Evolutionary conservation across 2,888 invertebrate species (phyloP).

Genomic region (Netelia fuscicornis): DNA sequence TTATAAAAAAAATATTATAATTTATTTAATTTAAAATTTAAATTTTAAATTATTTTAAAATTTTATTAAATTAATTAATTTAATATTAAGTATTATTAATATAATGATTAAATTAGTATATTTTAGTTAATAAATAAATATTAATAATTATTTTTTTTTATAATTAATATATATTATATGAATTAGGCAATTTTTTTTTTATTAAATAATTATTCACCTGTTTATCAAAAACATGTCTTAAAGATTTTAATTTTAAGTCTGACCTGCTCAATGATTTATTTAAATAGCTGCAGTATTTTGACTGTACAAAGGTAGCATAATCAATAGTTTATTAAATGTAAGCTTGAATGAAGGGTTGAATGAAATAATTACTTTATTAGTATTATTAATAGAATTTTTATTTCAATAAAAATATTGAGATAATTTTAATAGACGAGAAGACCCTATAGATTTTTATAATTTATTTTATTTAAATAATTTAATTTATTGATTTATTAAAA

Average conservation of each 20-base stretch:
- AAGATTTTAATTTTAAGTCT: conserved; percentile 88
- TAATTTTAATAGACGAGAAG: conserved; percentile 90
- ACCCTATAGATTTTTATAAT: conserved; percentile 91
- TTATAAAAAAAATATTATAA: conserved; percentile 85
- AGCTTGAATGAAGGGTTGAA: conserved; percentile 92
- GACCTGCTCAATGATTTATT: conserved; percentile 90
- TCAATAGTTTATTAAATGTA: conserved; percentile 92
- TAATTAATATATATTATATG: conserved; percentile 53
- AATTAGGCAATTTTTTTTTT: conserved; percentile 87
- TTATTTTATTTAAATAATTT: conserved; percentile 85
- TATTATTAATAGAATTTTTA: conserved; percentile 86
- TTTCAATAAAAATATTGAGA: conserved; percentile 88
- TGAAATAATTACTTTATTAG: conserved; percentile 88
- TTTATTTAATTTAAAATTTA: conserved; percentile 84
- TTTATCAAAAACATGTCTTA: conserved; percentile 93
- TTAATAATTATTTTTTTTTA: conserved; percentile 68
- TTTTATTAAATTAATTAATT: conserved; percentile 81
- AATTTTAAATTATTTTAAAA: conserved; percentile 86
- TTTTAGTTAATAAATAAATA: conserved; percentile 70
- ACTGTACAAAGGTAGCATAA: conserved; percentile 94
- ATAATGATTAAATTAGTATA: conserved; percentile 81
- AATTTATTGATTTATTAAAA: conserved; percentile 86
- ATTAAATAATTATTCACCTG: conserved; percentile 87
- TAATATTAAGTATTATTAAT: conserved; percentile 83
- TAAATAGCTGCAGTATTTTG: conserved; percentile 92